Percentiles rank a stretch among this genome's conserved stretches.
These are phyloP conservation scores for Megalops atlanticus DNA, from an alignment of 2,113 vertebrate genomes.

Conservation along the genomic window DNA sequence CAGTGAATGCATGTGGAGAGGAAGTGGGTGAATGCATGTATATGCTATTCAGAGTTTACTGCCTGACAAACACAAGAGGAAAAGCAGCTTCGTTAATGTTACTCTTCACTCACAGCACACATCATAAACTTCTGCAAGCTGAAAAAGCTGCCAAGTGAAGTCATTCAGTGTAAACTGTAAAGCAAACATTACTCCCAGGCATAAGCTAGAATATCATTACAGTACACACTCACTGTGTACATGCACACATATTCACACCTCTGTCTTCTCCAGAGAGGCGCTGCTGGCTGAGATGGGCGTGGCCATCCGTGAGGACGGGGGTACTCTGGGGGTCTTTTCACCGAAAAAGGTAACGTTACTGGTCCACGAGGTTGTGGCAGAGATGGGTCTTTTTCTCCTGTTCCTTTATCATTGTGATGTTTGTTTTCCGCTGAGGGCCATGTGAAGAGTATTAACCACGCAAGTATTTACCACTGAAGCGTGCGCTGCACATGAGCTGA, in stretches of 20 bases:
- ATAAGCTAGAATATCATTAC: too few species aligned
- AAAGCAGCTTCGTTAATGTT: neutral
- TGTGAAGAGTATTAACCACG: neutral
- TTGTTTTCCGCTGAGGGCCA: neutral
- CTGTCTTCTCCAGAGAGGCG: conserved; percentile 80
- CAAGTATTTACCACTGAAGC: neutral
- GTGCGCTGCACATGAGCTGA: neutral
- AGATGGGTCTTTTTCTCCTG: neutral
- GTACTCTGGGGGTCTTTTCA: conserved; percentile 96
- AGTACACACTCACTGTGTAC: too few species aligned
- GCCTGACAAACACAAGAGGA: neutral
- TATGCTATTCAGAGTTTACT: neutral
- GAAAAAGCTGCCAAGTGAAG: too few species aligned
- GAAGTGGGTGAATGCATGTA: neutral
- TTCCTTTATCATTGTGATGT: neutral
- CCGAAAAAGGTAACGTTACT: conserved; percentile 90
- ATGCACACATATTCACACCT: neutral
- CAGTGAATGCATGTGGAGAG: neutral
- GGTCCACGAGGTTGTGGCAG: neutral
- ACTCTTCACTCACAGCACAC: neutral
- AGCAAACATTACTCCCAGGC: too few species aligned
- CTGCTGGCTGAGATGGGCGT: conserved; percentile 98
- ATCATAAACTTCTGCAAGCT: neutral
- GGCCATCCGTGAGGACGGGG: conserved; percentile 96
- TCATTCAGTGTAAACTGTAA: too few species aligned